These are phyloP conservation scores for Bombus soroeensis DNA, from an alignment of 1,140 invertebrate species.

Conservation along the genomic window DNA sequence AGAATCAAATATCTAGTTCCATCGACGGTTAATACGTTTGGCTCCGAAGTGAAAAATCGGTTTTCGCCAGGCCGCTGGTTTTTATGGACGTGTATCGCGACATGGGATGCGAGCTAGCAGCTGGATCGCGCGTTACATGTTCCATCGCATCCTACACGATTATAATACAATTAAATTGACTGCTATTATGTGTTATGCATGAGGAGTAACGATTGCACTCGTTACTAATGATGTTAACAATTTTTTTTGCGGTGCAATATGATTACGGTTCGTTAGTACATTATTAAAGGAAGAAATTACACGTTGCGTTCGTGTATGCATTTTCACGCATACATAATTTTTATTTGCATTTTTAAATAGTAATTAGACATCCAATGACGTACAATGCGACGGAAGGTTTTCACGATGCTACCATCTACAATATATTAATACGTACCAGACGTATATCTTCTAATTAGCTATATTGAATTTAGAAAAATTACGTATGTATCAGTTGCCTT, in stretches of 20 bases:
- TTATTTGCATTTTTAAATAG: slow-evolving; percentile 41
- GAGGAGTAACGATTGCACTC: slow-evolving; percentile 41
- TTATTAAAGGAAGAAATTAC: slow-evolving; percentile 49
- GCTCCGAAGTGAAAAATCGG: slow-evolving; percentile 26
- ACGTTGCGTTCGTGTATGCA: slow-evolving; percentile 38
- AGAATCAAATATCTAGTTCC: slow-evolving; percentile 52
- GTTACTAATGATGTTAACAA: slow-evolving; percentile 51
- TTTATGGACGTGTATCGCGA: background rate
- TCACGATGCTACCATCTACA: background rate
- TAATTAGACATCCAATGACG: slow-evolving; percentile 25
- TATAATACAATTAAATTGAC: slow-evolving; percentile 50
- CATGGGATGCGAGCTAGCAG: slow-evolving; percentile 18
- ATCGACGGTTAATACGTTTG: background rate
- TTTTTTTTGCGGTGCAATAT: slow-evolving; percentile 18
- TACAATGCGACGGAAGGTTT: background rate
- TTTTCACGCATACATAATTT: slow-evolving; percentile 55
- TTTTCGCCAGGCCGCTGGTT: background rate
- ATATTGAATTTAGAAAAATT: background rate
- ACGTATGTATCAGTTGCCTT: background rate
- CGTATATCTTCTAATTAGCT: no score
- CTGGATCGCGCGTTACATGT: slow-evolving; percentile 34
- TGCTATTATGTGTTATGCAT: slow-evolving; percentile 49
- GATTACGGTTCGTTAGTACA: slow-evolving; percentile 45
- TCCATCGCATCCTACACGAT: slow-evolving; percentile 12
- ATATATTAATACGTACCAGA: background rate